Conservation (phyloP, 2,113 vertebrate species). For the Bucco capensis region DNA sequence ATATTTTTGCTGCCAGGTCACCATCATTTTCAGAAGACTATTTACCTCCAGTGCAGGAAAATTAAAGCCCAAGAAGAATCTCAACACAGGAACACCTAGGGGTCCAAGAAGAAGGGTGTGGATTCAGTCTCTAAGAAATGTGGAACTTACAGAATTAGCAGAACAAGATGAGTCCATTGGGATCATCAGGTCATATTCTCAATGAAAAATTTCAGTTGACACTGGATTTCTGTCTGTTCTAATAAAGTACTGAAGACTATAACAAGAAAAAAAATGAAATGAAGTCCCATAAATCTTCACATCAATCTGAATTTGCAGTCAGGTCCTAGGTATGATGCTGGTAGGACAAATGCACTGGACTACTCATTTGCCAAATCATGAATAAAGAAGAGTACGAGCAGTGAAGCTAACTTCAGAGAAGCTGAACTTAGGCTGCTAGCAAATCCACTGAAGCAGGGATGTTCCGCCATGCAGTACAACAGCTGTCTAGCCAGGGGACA, state of each 20-base stretch:
- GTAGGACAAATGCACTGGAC: neutral
- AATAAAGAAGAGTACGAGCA: neutral
- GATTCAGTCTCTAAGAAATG: neutral
- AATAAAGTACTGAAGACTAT: neutral
- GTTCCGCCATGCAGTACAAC: neutral
- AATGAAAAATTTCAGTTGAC: neutral
- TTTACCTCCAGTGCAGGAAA: neutral
- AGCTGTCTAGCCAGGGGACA: neutral
- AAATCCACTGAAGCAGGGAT: neutral
- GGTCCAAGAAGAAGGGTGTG: neutral
- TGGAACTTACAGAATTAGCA: too few species aligned
- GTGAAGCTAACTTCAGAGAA: neutral
- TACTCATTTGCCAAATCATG: neutral
- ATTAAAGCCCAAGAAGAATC: neutral
- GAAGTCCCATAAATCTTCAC: neutral
- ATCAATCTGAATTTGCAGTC: neutral
- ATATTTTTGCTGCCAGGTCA: neutral
- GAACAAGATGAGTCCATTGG: rapidly evolving
- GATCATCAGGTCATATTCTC: neutral
- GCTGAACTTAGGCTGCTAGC: neutral
- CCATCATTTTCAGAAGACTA: neutral
- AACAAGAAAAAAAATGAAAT: neutral
- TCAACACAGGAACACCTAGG: neutral
- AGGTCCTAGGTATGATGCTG: neutral
- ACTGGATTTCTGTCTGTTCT: neutral